Percentiles rank a stretch among this genome's conserved stretches.
phyloP scores from a whole-genome alignment of 2,888 invertebrate genomes.

The Apodemia zela region DNA sequence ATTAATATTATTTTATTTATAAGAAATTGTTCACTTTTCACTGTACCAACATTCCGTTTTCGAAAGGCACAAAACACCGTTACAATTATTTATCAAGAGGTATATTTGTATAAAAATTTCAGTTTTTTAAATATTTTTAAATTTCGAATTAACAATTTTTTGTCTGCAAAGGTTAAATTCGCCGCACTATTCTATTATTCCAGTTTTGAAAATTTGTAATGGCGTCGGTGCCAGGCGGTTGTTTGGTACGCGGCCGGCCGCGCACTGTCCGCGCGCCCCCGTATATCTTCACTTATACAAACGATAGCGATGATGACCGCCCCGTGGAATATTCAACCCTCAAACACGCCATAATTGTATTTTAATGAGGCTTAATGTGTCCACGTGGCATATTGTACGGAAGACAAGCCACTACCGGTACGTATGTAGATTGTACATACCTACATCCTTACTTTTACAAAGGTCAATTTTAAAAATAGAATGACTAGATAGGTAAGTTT shows the following conservation, averaged over 20 bases:
- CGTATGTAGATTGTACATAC: slow-evolving; percentile 10
- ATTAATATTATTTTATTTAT: background rate
- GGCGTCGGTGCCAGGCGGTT: slow-evolving; percentile 63
- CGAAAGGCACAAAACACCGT: background rate
- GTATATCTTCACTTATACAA: slow-evolving; percentile 62
- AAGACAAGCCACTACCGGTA: background rate
- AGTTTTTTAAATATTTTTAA: background rate
- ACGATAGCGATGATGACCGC: slow-evolving; percentile 56
- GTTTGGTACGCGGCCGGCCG: slow-evolving; percentile 68
- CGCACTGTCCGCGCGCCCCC: slow-evolving; percentile 64
- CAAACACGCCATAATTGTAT: slow-evolving; percentile 52
- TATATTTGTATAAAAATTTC: background rate
- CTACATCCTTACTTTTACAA: background rate
- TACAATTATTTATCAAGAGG: too few species aligned
- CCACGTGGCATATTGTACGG: slow-evolving; percentile 16
- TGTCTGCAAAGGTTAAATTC: slow-evolving; percentile 49
- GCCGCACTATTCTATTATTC: slow-evolving; percentile 57
- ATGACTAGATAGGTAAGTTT: too few species aligned
- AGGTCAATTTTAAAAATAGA: slow-evolving; percentile 1
- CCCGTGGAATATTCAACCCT: slow-evolving; percentile 67
- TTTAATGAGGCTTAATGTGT: slow-evolving; percentile 52
- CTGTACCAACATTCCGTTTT: background rate
- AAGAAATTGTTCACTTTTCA: background rate
- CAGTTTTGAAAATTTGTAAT: slow-evolving; percentile 32
- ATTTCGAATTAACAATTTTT: background rate